Evolutionary conservation across 2,113 vertebrate genomes (phyloP), one percentile per base, ranked within the genome.

Genomic region (Helogale parvula): DNA sequence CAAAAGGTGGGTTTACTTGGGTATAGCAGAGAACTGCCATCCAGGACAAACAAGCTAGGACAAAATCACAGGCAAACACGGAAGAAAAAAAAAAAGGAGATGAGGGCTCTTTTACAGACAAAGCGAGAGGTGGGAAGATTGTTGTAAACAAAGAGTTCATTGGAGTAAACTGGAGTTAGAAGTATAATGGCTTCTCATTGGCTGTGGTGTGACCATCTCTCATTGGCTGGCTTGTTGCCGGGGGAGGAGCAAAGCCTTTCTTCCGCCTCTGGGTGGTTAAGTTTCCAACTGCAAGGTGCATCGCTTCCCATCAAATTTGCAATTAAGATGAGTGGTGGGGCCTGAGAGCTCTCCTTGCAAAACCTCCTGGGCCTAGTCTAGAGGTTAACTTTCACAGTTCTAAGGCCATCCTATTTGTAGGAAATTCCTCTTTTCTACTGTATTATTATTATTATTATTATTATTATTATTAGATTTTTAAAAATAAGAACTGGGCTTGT

Each of bases 401-500:
- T 5, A 8, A 47, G 27, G 83, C 4, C 87, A 80, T 16, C 9
- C 27, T 60, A 29, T 25, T 84, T 85, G 9, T 3, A 60, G 2
- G 21, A 57, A 41, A 94, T 31, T 9, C 23, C 27, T 68, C 16
- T 13, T 86, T 93, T 82, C 16, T 89, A 29, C 6, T 52, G 13
- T n/a, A 65, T 50, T 68, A 52, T 63, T 63, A 15, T 4, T 54
- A 65, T 50, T n/a, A 65, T 50, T 68, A 52, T 63, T 63, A 15
- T 4, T 54, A 65, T 50, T 68, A 52, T 63, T 52, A 15, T 4
- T 54, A 68, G 21, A 3, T 69, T 90, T 69, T 94, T 1, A 52
- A 92, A 88, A 92, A 92, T 65, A 87, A 98, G 16, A 69, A 76
- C 3, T 57, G 2, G 82, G 50, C 6, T 89, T 90, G 60, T 31